Base-by-base conservation (phyloP, 2,888 invertebrate species). In the Tetragnatha montana region DNA sequence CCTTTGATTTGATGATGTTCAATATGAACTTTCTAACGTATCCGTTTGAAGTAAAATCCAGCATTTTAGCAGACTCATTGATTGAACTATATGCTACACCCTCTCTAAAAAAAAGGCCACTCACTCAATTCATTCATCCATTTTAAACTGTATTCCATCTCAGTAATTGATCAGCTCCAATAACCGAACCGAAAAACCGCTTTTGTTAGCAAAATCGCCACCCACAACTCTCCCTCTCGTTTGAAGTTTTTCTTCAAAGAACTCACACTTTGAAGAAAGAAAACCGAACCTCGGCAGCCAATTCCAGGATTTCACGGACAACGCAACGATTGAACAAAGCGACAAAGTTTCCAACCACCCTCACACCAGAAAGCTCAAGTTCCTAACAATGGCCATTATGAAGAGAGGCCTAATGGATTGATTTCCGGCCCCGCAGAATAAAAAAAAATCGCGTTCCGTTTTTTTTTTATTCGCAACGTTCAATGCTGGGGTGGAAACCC, bases 331-430 rank as follows among this genome's bases (percentile, higher is more conserved):
- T 12, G 60, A 60, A 60, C 60, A 8, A 7, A 17, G 51, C 74
- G 74, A 74, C 82, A 82, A 74, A 74, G 50, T 50, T 71, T 74
- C 82, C 71, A 70, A 71, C 81, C 47, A 71, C 81, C 47, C 19
- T 50, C 71, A 50, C 49, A 49, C 49, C 49, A 51, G 49, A 49
- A 49, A 75, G 49, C 85, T 50, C 78, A 70, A 71, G 35, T 71
- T 78, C 70, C 19, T 75, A 85, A 89, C 89, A 89, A 89, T 81
- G 81, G 81, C 78, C 81, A 84, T 86, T 89, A 85, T 85, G 78
- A 35, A 35, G 78, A 68, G 78, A 68, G 70, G 51, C 22, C 73
- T 81, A 86, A 89, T 89, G 89, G 89, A 89, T 89, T 89, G 85
- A 81, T 85, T 89, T 89, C 89, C 89, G 81, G 85, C 79, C 21